Evolutionary conservation across 2,888 invertebrate genomes (phyloP).

Genomic region (Globia sparganii): DNA sequence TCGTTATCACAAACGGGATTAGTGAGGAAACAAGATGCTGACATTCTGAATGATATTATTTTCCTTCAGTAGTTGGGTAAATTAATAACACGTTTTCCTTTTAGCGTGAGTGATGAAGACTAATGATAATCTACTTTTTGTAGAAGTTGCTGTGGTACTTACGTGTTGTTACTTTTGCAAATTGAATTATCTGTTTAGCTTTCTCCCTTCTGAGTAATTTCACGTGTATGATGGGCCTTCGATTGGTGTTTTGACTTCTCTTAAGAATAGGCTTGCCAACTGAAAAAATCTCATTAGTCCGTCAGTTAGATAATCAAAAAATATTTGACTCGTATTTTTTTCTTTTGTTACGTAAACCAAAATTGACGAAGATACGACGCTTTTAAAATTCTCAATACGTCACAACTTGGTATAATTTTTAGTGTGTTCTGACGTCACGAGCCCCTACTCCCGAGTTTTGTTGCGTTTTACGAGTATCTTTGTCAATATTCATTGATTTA

Average conservation of each 20-base stretch:
- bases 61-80: constrained; percentile 30
- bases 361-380: no score
- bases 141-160: background rate
- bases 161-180: constrained; percentile 11
- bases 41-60: constrained; percentile 34
- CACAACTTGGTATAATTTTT: no score
- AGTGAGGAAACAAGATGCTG: constrained; percentile 44
- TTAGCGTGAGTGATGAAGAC: constrained; percentile 24
- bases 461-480: no score
- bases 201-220: background rate
- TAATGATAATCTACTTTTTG: constrained; percentile 29
- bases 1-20: constrained; percentile 41
- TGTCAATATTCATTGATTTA: no score
- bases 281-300: no score
- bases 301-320: no score
- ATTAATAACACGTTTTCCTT: constrained; percentile 53
- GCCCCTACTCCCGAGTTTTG: no score
- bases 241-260: background rate
- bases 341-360: no score
- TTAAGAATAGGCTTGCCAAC: no score
- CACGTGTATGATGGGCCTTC: background rate
- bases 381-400: no score
- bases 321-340: no score
- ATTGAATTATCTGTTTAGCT: constrained; percentile 5
- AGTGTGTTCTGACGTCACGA: no score